Evolutionary conservation across 1,140 invertebrate genomes (phyloP).

Genomic region (Ips nitidus): DNA sequence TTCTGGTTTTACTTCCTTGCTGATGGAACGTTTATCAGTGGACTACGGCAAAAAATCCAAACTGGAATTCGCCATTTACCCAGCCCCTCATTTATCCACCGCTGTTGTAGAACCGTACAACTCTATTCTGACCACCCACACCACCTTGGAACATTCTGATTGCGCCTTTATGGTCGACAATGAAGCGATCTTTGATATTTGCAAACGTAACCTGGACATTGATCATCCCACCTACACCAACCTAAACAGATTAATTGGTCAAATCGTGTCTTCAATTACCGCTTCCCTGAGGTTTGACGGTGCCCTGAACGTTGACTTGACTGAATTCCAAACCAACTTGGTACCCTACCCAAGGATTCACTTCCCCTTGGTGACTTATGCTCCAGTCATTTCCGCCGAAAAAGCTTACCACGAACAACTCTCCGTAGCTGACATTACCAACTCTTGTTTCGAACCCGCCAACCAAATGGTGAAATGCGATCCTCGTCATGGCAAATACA

Average conservation of each 20-base stretch:
- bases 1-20: slow-evolving; percentile 75
- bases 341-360: slow-evolving; percentile 72
- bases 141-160: slow-evolving; percentile 64
- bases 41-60: slow-evolving; percentile 77
- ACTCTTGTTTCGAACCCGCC: slow-evolving; percentile 64
- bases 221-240: slow-evolving; percentile 65
- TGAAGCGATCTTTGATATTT: slow-evolving; percentile 75
- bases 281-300: slow-evolving; percentile 77
- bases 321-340: slow-evolving; percentile 76
- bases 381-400: slow-evolving; percentile 62
- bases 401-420: slow-evolving; percentile 70
- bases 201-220: slow-evolving; percentile 65
- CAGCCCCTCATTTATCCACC: slow-evolving; percentile 70
- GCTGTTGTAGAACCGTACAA: slow-evolving; percentile 76
- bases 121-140: slow-evolving; percentile 65
- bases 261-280: slow-evolving; percentile 79
- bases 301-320: slow-evolving; percentile 76
- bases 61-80: slow-evolving; percentile 77
- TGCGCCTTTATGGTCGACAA: slow-evolving; percentile 70
- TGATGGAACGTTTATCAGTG: slow-evolving; percentile 75
- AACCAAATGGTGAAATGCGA: slow-evolving; percentile 74
- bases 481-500: slow-evolving; percentile 67
- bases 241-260: slow-evolving; percentile 66
- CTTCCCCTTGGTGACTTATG: slow-evolving; percentile 73
- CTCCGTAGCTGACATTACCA: slow-evolving; percentile 69